phyloP scores from a whole-genome alignment of 2,888 invertebrate species.

The Tubiluchus corallicola region DNA sequence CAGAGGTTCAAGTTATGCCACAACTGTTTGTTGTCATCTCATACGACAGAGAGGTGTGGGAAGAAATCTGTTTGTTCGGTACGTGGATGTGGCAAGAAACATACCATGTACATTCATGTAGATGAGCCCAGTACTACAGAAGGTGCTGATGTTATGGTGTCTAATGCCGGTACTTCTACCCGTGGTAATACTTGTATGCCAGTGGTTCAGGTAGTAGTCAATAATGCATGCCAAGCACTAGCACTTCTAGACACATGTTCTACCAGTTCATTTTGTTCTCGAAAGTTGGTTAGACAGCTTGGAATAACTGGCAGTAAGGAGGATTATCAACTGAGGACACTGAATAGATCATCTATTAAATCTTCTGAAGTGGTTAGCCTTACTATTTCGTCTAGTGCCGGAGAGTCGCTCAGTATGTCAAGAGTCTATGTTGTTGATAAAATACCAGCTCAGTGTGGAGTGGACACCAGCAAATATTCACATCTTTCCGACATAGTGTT shows the following conservation, averaged over 20 bases:
- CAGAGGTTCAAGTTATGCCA: neutral
- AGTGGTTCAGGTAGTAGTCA: neutral
- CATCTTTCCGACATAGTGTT: neutral
- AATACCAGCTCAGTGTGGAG: neutral
- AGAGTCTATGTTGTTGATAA: neutral
- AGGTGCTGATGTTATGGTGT: neutral
- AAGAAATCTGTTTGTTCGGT: neutral
- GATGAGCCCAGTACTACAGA: neutral
- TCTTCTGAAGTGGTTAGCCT: neutral
- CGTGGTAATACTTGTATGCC: neutral
- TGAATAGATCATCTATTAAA: neutral
- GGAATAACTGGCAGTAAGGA: neutral
- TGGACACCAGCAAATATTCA: neutral
- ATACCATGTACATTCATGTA: conserved; percentile 1
- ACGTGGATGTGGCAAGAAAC: neutral
- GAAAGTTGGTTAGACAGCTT: neutral
- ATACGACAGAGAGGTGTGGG: neutral
- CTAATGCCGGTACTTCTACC: neutral
- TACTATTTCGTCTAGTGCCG: neutral
- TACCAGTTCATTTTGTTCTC: neutral
- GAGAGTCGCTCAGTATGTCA: neutral
- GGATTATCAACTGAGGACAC: neutral
- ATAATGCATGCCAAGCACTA: neutral
- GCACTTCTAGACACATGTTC: neutral
- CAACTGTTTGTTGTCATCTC: neutral